Conservation (phyloP, 2,888 invertebrate genomes). For the Microctonus aethiopoides region DNA sequence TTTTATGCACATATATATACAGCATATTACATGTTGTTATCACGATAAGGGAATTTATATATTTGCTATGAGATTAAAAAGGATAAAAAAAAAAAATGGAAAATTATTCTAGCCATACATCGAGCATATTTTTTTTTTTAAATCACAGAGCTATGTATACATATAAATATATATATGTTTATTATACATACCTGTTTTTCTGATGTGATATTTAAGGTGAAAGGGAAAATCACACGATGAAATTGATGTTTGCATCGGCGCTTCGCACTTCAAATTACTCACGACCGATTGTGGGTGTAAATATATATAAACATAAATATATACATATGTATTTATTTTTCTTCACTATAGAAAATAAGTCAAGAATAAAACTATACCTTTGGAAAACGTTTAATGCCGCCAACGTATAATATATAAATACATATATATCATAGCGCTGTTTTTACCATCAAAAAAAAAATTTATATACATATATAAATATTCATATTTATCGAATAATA, state of each 20-base stretch:
- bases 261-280: conserved; percentile 10
- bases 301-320: too few species aligned
- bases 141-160: not conserved
- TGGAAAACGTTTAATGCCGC: not conserved
- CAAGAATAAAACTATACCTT: conserved; percentile 20
- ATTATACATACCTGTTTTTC: not conserved
- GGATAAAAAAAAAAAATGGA: conserved; percentile 23
- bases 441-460: not conserved
- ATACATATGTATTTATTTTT: conserved; percentile 12
- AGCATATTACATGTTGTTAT: too few species aligned
- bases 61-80: conserved; percentile 10
- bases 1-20: conserved; percentile 11
- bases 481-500: not conserved
- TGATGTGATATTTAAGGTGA: not conserved
- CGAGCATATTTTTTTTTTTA: not conserved
- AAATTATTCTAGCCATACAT: conserved; percentile 24
- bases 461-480: not conserved
- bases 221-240: not conserved
- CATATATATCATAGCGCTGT: not conserved
- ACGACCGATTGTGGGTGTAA: not conserved
- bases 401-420: not conserved
- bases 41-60: not conserved
- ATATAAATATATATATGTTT: too few species aligned
- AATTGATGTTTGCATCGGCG: conserved; percentile 6
- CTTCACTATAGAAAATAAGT: not conserved